Evolutionary conservation across 2,797 vertebrate genomes (phyloP).

Genomic region (Hybognathus amarus): DNA sequence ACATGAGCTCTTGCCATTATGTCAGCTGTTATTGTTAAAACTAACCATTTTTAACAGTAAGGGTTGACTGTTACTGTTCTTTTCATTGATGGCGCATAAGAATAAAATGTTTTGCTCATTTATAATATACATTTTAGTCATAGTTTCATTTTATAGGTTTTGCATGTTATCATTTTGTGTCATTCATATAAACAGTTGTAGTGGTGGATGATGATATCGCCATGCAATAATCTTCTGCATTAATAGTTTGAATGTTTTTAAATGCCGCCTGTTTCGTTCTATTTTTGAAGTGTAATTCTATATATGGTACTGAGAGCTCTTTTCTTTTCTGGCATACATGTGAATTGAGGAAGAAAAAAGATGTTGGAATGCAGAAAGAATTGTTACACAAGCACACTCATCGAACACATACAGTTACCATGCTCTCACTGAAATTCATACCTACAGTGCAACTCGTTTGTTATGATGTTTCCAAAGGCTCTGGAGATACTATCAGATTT

Average conservation of each 20-base stretch:
- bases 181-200: conserved; percentile 23
- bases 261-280: conserved; percentile 27
- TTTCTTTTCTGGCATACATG: conserved; percentile 47
- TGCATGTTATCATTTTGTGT: conserved; percentile 4
- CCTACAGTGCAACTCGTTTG: conserved; percentile 19
- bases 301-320: conserved; percentile 60
- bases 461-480: conserved; percentile 26
- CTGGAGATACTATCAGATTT: conserved; percentile 10
- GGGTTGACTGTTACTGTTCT: conserved; percentile 10
- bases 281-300: conserved; percentile 50
- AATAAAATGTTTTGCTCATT: neutral
- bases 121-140: neutral
- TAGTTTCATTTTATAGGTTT: conserved; percentile 10
- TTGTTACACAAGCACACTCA: conserved; percentile 36
- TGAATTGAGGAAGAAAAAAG: conserved; percentile 32
- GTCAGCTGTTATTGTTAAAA: conserved; percentile 60
- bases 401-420: conserved; percentile 4
- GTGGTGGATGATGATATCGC: conserved; percentile 26
- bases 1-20: conserved; percentile 47
- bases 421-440: conserved; percentile 27
- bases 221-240: conserved; percentile 23
- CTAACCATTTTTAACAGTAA: conserved; percentile 27
- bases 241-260: conserved; percentile 29
- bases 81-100: conserved; percentile 1
- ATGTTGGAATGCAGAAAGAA: conserved; percentile 24